Evolutionary conservation across 1,140 invertebrate species (phyloP).

Genomic region (Grapholita molesta): DNA sequence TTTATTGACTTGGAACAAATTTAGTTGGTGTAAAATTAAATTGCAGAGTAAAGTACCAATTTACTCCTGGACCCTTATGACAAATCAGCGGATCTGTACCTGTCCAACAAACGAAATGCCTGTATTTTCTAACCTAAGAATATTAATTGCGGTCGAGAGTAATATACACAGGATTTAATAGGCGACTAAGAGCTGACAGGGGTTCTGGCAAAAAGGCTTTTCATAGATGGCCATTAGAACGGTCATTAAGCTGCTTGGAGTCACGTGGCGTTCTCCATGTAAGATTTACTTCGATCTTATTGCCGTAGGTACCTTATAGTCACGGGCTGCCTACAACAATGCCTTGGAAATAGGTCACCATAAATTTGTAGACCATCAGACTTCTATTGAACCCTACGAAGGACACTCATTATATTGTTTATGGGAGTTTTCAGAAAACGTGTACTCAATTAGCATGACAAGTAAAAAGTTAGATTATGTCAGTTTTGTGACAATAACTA

Average conservation of each 20-base stretch:
- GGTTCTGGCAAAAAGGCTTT: slow-evolving; percentile 42
- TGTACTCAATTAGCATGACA: no score
- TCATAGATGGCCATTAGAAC: slow-evolving; percentile 43
- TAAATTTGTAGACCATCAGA: neutral
- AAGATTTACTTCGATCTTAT: slow-evolving; percentile 19
- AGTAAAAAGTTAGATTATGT: no score
- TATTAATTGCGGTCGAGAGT: slow-evolving; percentile 22
- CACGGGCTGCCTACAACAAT: neutral
- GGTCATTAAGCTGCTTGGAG: slow-evolving; percentile 47
- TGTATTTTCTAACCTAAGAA: neutral
- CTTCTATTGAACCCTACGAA: no score
- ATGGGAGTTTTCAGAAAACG: no score
- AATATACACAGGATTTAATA: slow-evolving; percentile 25
- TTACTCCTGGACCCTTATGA: neutral
- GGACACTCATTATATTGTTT: no score
- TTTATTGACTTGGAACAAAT: no score
- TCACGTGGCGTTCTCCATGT: slow-evolving; percentile 33
- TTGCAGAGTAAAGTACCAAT: no score
- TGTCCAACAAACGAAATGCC: neutral
- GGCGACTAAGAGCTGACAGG: slow-evolving; percentile 27
- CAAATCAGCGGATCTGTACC: neutral
- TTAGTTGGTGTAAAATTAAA: no score
- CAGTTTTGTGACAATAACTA: no score
- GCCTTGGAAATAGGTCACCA: neutral
- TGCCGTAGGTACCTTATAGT: neutral